A percentile compares a stretch with the other conserved stretches of the same genome.
These are phyloP conservation scores for Sebastes hubbsi DNA, from an alignment of 2,797 vertebrate genomes.

Conservation along the genomic window DNA sequence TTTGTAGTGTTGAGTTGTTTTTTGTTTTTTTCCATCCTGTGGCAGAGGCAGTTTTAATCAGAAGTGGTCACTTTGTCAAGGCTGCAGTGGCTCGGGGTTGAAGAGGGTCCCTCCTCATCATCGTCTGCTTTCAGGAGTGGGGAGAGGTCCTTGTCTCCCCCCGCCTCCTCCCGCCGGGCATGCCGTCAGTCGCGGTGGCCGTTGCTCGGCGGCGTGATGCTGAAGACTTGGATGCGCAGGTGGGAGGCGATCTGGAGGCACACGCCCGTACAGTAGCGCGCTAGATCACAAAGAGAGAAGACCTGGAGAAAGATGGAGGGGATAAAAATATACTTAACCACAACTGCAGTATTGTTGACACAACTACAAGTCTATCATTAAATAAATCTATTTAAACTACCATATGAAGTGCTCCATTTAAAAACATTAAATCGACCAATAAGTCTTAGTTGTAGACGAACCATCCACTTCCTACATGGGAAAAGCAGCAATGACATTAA, in stretches of 20 bases:
- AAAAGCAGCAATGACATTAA: too few species aligned
- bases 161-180: slow-evolving; percentile 90
- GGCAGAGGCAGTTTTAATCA: slow-evolving; percentile 63
- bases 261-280: slow-evolving; percentile 90
- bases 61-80: slow-evolving; percentile 81
- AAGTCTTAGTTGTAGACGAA: too few species aligned
- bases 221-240: slow-evolving; percentile 93
- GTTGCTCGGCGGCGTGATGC: slow-evolving; percentile 88
- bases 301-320: slow-evolving; percentile 75
- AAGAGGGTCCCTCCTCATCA: slow-evolving; percentile 43
- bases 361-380: neutral
- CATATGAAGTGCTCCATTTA: too few species aligned
- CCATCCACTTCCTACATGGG: too few species aligned
- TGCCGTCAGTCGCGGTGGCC: slow-evolving; percentile 90
- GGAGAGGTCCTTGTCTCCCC: slow-evolving; percentile 68
- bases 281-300: slow-evolving; percentile 90
- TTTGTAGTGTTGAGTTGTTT: slow-evolving; percentile 33
- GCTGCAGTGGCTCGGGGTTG: slow-evolving; percentile 75
- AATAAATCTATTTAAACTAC: neutral
- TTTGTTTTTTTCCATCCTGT: slow-evolving; percentile 9
- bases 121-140: slow-evolving; percentile 84
- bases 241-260: slow-evolving; percentile 96
- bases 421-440: too few species aligned
- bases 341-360: neutral
- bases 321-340: neutral